Evolutionary conservation across 1,140 invertebrate genomes (phyloP).

Genomic region (Alviniconcha marisindica): DNA sequence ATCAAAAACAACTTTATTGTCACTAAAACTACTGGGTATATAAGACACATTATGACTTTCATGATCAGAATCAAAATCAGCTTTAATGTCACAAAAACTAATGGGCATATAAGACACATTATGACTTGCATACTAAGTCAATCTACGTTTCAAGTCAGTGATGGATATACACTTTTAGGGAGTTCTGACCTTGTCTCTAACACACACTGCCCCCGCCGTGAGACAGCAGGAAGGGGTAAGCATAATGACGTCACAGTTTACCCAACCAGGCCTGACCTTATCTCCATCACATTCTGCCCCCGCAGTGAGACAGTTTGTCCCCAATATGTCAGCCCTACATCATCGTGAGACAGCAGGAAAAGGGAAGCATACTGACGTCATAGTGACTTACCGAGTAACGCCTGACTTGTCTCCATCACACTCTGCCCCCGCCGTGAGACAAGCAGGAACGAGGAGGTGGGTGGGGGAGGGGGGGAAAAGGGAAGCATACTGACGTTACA

Average conservation of each 20-base stretch:
- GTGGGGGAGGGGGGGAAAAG: too few species aligned
- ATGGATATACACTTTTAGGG: too few species aligned
- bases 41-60: too few species aligned
- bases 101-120: too few species aligned
- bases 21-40: too few species aligned
- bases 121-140: too few species aligned
- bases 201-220: background rate
- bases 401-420: constrained; percentile 27
- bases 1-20: too few species aligned
- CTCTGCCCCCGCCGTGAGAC: constrained; percentile 67
- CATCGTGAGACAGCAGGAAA: too few species aligned
- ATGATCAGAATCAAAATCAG: background rate
- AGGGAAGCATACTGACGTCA: background rate
- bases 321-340: background rate
- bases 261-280: background rate
- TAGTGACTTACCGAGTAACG: constrained; percentile 16
- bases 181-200: background rate
- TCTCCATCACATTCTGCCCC: constrained; percentile 21
- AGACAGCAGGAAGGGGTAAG: too few species aligned
- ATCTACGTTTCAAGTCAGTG: too few species aligned
- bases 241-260: background rate
- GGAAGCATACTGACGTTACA: constrained; percentile 88
- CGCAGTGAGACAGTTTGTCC: constrained; percentile 80
- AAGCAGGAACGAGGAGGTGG: too few species aligned
- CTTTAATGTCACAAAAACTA: background rate